Conservation (phyloP, 2,113 vertebrate species). For the Protobothrops mucrosquamatus region DNA sequence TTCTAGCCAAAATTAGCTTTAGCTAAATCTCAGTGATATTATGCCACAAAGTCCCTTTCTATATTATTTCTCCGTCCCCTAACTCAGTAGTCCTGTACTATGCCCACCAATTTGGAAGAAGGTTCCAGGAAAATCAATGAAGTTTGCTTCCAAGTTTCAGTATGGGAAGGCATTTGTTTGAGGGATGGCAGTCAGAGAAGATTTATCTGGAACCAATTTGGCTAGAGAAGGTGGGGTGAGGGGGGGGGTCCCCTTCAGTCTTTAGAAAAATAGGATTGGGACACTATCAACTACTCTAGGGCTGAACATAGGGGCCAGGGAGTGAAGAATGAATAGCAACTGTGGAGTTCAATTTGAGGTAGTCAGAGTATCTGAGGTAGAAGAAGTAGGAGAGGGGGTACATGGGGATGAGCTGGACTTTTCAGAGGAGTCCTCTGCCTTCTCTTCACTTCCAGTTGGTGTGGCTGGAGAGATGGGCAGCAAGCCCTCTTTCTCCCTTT, state of each 20-base stretch:
- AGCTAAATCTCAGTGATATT: background rate
- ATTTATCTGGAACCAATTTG: slow-evolving; percentile 42
- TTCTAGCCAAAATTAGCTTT: background rate
- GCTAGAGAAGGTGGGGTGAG: background rate
- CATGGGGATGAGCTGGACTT: slow-evolving; percentile 88
- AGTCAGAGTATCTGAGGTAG: slow-evolving; percentile 80
- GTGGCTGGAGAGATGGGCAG: slow-evolving; percentile 80
- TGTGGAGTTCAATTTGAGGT: slow-evolving; percentile 76
- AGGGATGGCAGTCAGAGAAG: background rate
- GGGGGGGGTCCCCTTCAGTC: background rate
- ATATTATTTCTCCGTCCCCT: background rate
- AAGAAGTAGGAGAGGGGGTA: slow-evolving; percentile 85
- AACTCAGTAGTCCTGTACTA: background rate
- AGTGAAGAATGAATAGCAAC: background rate
- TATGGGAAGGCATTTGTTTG: background rate
- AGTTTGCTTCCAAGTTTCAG: background rate
- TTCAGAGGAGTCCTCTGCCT: slow-evolving; percentile 87
- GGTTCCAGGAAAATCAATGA: background rate
- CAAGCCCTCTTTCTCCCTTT: slow-evolving; percentile 93
- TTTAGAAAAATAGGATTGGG: background rate
- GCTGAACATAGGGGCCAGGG: background rate
- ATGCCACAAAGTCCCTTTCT: background rate
- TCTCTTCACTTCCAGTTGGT: slow-evolving; percentile 78
- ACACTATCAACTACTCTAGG: background rate
- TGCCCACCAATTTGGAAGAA: background rate